These are phyloP conservation scores for Plemyria rubiginata DNA, from an alignment of 2,888 invertebrate species.

Conservation along the genomic window DNA sequence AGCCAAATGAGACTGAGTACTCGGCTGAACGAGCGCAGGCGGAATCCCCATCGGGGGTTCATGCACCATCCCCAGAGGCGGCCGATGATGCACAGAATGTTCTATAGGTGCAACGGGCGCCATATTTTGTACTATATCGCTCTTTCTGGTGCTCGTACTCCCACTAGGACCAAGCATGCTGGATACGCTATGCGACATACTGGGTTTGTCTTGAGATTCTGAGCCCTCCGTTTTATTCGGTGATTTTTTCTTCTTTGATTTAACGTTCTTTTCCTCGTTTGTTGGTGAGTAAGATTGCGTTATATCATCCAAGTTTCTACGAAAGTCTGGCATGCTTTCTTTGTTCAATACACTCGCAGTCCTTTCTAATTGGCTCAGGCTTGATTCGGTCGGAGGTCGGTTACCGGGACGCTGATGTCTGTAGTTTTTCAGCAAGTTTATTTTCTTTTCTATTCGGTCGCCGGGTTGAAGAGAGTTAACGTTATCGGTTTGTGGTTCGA, in stretches of 20 bases:
- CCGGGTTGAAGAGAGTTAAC: constrained; percentile 44
- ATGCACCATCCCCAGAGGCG: constrained; percentile 45
- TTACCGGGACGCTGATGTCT: constrained; percentile 73
- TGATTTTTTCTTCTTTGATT: constrained; percentile 76
- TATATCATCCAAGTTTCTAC: constrained; percentile 78
- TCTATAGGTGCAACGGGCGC: constrained; percentile 53
- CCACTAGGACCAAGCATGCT: constrained; percentile 63
- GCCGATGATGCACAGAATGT: constrained; percentile 38
- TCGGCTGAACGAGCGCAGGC: constrained; percentile 32
- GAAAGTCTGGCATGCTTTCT: constrained; percentile 77
- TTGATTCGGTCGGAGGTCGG: constrained; percentile 70
- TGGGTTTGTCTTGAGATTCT: constrained; percentile 58
- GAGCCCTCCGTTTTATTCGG: constrained; percentile 63
- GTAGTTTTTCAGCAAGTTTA: constrained; percentile 78
- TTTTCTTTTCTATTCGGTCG: constrained; percentile 68
- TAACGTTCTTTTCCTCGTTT: constrained; percentile 66
- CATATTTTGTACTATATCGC: constrained; percentile 47
- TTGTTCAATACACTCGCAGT: constrained; percentile 75
- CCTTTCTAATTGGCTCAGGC: constrained; percentile 73
- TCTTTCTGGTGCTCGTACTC: constrained; percentile 43
- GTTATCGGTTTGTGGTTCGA: constrained; percentile 39
- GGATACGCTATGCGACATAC: constrained; percentile 78
- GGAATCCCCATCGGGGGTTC: constrained; percentile 41
- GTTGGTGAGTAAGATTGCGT: constrained; percentile 80
- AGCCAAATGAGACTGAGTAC: constrained; percentile 47